A percentile compares a stretch with the other conserved stretches of the same genome.
Conservation (phyloP, 2,113 vertebrate species). For the Phrynosoma platyrhinos region DNA sequence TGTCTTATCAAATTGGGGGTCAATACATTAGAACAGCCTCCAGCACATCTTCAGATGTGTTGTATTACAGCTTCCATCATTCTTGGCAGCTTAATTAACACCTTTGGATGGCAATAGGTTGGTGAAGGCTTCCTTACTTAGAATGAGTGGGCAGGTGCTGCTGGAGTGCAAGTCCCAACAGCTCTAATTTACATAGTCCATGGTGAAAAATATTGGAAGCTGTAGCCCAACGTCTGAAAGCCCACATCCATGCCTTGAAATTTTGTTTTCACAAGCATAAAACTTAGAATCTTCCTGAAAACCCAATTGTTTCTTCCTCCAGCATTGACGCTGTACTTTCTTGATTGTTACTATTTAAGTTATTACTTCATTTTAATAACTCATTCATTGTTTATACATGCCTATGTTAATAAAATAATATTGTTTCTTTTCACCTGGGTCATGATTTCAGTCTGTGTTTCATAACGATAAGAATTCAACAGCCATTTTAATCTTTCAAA, state of each 20-base stretch:
- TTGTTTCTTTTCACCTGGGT: fast-evolving
- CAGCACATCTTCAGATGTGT: neutral
- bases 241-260: neutral
- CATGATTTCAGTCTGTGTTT: neutral
- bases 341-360: neutral
- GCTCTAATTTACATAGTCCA: no score
- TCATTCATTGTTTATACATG: fast-evolving
- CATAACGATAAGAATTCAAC: fast-evolving
- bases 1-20: neutral
- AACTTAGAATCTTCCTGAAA: neutral
- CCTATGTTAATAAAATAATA: neutral
- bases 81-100: neutral
- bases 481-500: neutral
- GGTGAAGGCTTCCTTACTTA: neutral
- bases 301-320: neutral
- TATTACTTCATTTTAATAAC: slow-evolving; percentile 46
- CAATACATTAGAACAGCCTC: neutral
- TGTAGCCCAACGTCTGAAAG: neutral
- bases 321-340: neutral
- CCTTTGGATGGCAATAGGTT: neutral
- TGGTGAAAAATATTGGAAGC: neutral
- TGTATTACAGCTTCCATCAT: neutral
- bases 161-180: neutral
- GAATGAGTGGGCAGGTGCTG: no score
- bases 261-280: neutral